Percentiles rank a stretch among this genome's conserved stretches.
Conservation (phyloP, 2,113 vertebrate genomes). For the Podilymbus podiceps region DNA sequence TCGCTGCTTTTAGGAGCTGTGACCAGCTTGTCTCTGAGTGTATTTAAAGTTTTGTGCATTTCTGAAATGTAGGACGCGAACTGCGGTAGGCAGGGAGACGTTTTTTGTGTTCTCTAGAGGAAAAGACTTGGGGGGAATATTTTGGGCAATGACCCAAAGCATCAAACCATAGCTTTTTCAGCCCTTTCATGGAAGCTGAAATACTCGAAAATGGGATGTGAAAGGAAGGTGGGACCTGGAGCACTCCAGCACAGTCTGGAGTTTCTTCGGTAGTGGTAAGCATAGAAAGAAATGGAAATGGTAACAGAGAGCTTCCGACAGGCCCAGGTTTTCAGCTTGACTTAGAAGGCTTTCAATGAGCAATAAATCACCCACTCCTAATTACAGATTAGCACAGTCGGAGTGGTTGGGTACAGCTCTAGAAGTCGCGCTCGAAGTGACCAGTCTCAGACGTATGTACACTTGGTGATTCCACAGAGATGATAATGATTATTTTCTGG, state of each 20-base stretch:
- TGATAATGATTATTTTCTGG: background rate
- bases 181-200: background rate
- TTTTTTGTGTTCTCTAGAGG: background rate
- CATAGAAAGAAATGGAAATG: background rate
- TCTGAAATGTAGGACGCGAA: rapidly evolving
- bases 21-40: background rate
- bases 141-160: background rate
- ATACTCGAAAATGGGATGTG: background rate
- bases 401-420: background rate
- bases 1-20: background rate
- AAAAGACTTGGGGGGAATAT: background rate
- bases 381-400: background rate
- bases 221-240: background rate
- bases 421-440: background rate
- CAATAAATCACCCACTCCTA: background rate
- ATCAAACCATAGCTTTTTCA: background rate
- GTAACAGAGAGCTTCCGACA: background rate
- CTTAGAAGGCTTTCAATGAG: background rate
- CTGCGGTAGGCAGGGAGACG: rapidly evolving
- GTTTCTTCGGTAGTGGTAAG: background rate
- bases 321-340: background rate
- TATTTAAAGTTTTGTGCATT: background rate
- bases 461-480: background rate
- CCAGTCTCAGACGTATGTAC: background rate
- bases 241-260: background rate